Evolutionary conservation across 2,113 vertebrate genomes (phyloP).

Genomic region (Megaleporinus macrocephalus): DNA sequence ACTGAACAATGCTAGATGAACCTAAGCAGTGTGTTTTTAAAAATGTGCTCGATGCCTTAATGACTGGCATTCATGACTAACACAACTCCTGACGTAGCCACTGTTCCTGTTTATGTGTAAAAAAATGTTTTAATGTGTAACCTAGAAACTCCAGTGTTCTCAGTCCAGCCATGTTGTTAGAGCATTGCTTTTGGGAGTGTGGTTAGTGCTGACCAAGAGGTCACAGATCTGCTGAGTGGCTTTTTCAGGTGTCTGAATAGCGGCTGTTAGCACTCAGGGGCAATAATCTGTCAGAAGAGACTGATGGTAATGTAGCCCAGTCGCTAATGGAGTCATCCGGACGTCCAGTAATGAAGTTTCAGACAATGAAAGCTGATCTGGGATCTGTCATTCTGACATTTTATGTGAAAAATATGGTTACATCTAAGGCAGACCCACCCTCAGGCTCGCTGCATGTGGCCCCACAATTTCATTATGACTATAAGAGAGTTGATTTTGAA

Average conservation of each 20-base stretch:
- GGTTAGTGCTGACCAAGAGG: not conserved
- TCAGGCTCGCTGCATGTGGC: not conserved
- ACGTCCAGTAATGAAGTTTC: not conserved
- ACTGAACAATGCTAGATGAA: too few species aligned
- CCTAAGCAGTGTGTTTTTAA: too few species aligned
- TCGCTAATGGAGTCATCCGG: not conserved
- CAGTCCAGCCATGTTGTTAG: not conserved
- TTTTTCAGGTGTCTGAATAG: not conserved
- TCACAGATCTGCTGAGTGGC: not conserved
- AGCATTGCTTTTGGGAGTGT: not conserved
- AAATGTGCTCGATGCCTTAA: too few species aligned
- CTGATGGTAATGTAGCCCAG: not conserved
- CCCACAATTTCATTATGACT: conserved; percentile 1
- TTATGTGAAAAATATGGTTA: not conserved
- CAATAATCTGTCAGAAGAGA: not conserved
- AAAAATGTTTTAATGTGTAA: not conserved
- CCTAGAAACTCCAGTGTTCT: not conserved
- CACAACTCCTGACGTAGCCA: not conserved
- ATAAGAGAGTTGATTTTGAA: not conserved
- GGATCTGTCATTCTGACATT: not conserved
- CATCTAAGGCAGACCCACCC: not conserved
- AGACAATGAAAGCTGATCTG: not conserved
- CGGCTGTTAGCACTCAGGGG: not conserved
- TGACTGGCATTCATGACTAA: too few species aligned
- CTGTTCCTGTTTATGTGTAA: not conserved